These are phyloP conservation scores for Hipparchia semele DNA, from an alignment of 2,888 invertebrate genomes.

Conservation along the genomic window DNA sequence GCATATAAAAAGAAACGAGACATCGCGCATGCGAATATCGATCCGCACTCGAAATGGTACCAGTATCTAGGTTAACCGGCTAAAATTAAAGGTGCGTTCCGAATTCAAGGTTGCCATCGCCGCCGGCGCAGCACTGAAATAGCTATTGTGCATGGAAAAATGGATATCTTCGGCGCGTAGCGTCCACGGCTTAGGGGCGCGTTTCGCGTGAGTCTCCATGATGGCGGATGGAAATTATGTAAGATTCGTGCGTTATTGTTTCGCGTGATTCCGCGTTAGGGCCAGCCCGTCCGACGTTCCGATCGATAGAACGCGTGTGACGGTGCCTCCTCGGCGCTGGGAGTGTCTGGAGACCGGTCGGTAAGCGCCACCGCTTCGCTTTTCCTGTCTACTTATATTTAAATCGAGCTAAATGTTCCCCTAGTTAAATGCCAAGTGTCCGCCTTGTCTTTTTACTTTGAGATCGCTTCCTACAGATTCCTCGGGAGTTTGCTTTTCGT, in stretches of 20 bases:
- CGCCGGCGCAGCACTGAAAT: conserved; percentile 78
- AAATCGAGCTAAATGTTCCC: conserved; percentile 58
- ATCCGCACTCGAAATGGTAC: conserved; percentile 72
- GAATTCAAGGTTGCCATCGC: conserved; percentile 76
- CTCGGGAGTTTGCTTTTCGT: conserved; percentile 20
- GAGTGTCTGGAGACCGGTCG: conserved; percentile 60
- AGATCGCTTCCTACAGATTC: conserved; percentile 19
- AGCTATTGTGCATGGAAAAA: conserved; percentile 72
- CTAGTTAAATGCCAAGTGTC: conserved; percentile 34
- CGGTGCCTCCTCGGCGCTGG: conserved; percentile 43
- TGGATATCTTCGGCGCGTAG: conserved; percentile 62
- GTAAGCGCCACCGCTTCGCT: conserved; percentile 62
- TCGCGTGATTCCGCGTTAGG: conserved; percentile 53
- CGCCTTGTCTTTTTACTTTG: conserved; percentile 28
- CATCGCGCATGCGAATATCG: conserved; percentile 77
- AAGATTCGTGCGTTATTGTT: conserved; percentile 74
- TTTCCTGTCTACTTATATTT: conserved; percentile 62
- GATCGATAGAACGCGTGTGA: conserved; percentile 47
- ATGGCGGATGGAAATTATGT: conserved; percentile 78
- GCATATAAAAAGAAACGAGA: conserved; percentile 62
- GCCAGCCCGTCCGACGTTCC: conserved; percentile 38
- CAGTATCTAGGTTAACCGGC: conserved; percentile 82
- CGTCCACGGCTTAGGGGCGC: conserved; percentile 63
- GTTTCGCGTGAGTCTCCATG: conserved; percentile 59
- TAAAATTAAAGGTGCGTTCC: conserved; percentile 82